Evolutionary conservation across 2,888 invertebrate genomes (phyloP), one percentile per base, ranked within the genome.

Genomic region (Osmoderma eremita): DNA sequence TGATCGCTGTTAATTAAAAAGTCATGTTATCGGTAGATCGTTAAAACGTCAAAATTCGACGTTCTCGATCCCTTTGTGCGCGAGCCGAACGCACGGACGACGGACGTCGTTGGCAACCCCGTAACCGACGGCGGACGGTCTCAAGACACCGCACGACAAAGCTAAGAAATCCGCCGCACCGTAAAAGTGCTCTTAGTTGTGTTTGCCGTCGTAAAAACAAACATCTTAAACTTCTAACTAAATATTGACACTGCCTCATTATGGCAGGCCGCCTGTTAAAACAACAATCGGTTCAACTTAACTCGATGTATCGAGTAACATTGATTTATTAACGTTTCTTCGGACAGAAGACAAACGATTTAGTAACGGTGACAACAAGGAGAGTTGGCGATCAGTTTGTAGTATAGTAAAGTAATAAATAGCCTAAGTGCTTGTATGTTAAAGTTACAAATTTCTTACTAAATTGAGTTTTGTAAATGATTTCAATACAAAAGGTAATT

Each of bases 201-300:
- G 58, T 58, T 58, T 58, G 58, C 58, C 30, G 42, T 58, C 38
- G 54, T 39, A 56, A 65, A 65, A 65, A 65, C 56, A 73, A 74
- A 73, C 74, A 73, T 73, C 74, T 74, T 74, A 72, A 74, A 73
- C 72, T 70, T 69, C 73, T 68, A 67, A 70, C 69, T 69, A 72
- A 74, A 74, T 73, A 74, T 74, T 74, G 74, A 73, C 74, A 63
- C 54, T 68, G 64, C 71, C 70, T 74, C 74, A 74, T 74, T 73
- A 74, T 73, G 71, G 67, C 69, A 70, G 72, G 68, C 70, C 70
- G 72, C 71, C 70, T 73, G 75, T 74, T 75, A 70, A 73, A 74
- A 73, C 72, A 75, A 75, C 75, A 74, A 73, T 75, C 72, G 73
- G 68, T 68, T 67, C 70, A 69, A 71, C 69, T 73, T 72, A 72